phyloP scores from a whole-genome alignment of 1,140 invertebrate genomes.

The Belonocnema kinseyi region DNA sequence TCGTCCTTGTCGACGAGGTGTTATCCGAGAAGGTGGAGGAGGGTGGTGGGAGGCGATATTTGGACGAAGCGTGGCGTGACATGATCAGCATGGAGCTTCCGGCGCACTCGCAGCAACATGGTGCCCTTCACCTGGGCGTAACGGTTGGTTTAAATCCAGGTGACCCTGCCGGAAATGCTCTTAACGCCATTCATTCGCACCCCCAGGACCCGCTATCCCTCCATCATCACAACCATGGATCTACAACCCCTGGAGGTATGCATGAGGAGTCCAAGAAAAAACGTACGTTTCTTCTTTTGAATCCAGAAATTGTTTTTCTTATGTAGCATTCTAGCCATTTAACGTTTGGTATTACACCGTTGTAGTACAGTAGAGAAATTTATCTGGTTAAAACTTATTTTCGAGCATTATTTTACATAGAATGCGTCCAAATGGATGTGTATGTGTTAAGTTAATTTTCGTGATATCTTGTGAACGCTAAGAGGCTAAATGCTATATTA shows the following conservation, averaged over 20 bases:
- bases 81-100: conserved; percentile 75
- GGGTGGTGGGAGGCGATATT: conserved; percentile 58
- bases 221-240: conserved; percentile 69
- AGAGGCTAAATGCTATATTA: too few relatives aligned
- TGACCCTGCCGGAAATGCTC: conserved; percentile 65
- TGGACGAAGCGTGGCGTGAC: conserved; percentile 65
- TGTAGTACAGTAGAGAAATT: too few relatives aligned
- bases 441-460: too few relatives aligned
- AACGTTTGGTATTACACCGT: too few relatives aligned
- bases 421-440: too few relatives aligned
- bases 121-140: conserved; percentile 68
- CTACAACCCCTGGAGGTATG: conserved; percentile 71
- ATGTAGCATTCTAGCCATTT: not conserved
- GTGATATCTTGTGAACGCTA: too few relatives aligned
- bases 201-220: conserved; percentile 66
- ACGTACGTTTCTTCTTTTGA: conserved; percentile 73
- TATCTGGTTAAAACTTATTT: too few relatives aligned
- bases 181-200: conserved; percentile 69
- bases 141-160: conserved; percentile 65
- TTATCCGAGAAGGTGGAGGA: conserved; percentile 61
- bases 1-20: conserved; percentile 60
- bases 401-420: too few relatives aligned
- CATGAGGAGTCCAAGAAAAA: conserved; percentile 73
- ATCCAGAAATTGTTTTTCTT: conserved; percentile 48
- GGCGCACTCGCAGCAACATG: conserved; percentile 69